These are phyloP conservation scores for Etheostoma spectabile DNA, from an alignment of 2,113 vertebrate genomes.

Conservation along the genomic window DNA sequence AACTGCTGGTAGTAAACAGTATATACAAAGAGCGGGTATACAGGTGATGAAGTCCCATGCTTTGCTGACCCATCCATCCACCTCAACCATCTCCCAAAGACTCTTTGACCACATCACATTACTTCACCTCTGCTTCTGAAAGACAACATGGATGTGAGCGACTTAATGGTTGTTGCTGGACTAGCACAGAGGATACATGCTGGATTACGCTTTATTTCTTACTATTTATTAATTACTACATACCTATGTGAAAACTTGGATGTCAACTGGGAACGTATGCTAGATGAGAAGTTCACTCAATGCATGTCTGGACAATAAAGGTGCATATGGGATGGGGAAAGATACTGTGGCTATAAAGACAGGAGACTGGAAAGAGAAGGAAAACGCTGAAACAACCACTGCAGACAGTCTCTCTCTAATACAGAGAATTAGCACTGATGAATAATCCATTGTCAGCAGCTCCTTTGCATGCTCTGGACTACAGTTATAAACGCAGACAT, in stretches of 20 bases:
- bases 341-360: background rate
- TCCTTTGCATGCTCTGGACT: conserved; percentile 31
- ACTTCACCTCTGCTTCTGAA: background rate
- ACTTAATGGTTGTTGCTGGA: background rate
- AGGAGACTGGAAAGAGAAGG: conserved; percentile 20
- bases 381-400: conserved; percentile 34
- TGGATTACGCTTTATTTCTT: background rate
- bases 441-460: conserved; percentile 62
- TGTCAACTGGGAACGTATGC: background rate
- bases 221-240: no score
- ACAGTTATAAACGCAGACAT: conserved; percentile 31
- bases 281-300: background rate
- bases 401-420: conserved; percentile 44
- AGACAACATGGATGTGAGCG: background rate
- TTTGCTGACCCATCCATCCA: background rate
- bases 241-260: background rate
- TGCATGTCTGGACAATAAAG: conserved; percentile 21
- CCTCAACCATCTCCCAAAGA: background rate
- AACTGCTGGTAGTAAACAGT: background rate
- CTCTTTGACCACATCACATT: background rate
- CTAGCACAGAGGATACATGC: background rate
- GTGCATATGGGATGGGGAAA: background rate
- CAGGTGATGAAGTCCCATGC: background rate
- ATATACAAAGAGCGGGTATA: background rate
- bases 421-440: conserved; percentile 62